These are phyloP conservation scores for Amyelois transitella DNA, from an alignment of 1,140 invertebrate species.

Conservation along the genomic window DNA sequence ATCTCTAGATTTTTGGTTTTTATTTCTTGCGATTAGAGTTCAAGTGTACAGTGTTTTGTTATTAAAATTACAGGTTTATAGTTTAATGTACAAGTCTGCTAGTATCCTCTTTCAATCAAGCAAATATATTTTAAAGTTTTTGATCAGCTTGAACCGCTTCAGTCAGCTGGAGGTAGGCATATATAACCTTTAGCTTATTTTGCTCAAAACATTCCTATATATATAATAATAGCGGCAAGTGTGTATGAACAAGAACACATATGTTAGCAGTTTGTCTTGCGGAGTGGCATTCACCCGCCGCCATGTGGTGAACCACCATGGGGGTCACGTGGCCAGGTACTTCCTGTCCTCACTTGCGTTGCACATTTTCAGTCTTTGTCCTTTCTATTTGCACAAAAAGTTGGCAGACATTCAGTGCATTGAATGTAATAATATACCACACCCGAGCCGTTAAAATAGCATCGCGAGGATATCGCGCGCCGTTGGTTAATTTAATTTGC, in stretches of 20 bases:
- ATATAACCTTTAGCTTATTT: conserved; percentile 27
- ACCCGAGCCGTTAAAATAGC: neutral
- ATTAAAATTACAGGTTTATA: too few relatives aligned
- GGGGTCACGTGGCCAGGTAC: conserved; percentile 53
- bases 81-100: too few relatives aligned
- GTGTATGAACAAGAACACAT: conserved; percentile 22
- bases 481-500: conserved; percentile 22
- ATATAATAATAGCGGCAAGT: conserved; percentile 22
- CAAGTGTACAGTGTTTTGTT: too few relatives aligned
- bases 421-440: conserved; percentile 1
- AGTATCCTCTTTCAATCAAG: too few relatives aligned
- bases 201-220: neutral
- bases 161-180: conserved; percentile 29
- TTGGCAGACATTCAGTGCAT: neutral
- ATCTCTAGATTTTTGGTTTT: too few relatives aligned
- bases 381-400: conserved; percentile 5
- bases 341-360: conserved; percentile 47
- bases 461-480: neutral
- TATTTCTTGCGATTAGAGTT: too few relatives aligned
- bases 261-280: conserved; percentile 39
- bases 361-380: conserved; percentile 42
- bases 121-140: too few relatives aligned
- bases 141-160: too few relatives aligned
- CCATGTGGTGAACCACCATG: conserved; percentile 42
- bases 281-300: conserved; percentile 40